Conservation (phyloP, 2,797 vertebrate genomes). For the Chelon labrosus region DNA sequence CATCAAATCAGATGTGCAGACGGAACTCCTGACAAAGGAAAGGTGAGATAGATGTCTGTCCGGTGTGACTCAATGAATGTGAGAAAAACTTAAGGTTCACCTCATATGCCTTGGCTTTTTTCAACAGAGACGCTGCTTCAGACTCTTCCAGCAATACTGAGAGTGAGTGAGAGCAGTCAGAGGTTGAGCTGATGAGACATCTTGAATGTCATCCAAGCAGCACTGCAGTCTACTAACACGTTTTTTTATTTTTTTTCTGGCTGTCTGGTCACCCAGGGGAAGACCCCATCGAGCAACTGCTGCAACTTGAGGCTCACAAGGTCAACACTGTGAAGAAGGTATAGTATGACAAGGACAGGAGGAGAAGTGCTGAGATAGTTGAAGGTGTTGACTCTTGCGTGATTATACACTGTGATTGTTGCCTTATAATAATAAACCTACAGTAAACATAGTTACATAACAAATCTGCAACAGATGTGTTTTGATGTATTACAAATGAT, state of each 20-base stretch:
- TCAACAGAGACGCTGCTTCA: slow-evolving; percentile 45
- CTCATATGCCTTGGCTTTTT: slow-evolving; percentile 15
- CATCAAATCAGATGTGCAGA: slow-evolving; percentile 84
- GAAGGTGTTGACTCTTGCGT: slow-evolving; percentile 8
- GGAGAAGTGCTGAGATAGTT: slow-evolving; percentile 21
- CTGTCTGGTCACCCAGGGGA: slow-evolving; percentile 71
- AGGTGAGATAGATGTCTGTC: slow-evolving; percentile 76
- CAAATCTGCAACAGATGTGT: not conserved
- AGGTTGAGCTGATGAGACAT: slow-evolving; percentile 55
- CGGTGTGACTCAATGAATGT: not conserved
- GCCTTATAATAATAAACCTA: not conserved
- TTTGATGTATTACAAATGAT: not conserved
- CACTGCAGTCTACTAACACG: slow-evolving; percentile 42
- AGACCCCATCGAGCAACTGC: slow-evolving; percentile 91
- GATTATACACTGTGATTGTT: slow-evolving; percentile 5
- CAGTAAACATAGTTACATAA: not conserved
- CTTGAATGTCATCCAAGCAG: slow-evolving; percentile 55
- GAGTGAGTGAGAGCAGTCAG: slow-evolving; percentile 71
- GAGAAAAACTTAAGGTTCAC: slow-evolving; percentile 12
- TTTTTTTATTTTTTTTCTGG: slow-evolving; percentile 33
- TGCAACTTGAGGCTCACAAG: slow-evolving; percentile 88
- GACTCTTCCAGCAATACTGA: slow-evolving; percentile 54
- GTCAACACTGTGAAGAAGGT: slow-evolving; percentile 92
- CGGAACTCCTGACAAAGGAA: slow-evolving; percentile 86
- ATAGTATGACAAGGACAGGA: slow-evolving; percentile 78